Percentiles rank a stretch among this genome's conserved stretches.
These are phyloP conservation scores for Capromys pilorides DNA, from an alignment of 2,797 vertebrate species.

Conservation along the genomic window DNA sequence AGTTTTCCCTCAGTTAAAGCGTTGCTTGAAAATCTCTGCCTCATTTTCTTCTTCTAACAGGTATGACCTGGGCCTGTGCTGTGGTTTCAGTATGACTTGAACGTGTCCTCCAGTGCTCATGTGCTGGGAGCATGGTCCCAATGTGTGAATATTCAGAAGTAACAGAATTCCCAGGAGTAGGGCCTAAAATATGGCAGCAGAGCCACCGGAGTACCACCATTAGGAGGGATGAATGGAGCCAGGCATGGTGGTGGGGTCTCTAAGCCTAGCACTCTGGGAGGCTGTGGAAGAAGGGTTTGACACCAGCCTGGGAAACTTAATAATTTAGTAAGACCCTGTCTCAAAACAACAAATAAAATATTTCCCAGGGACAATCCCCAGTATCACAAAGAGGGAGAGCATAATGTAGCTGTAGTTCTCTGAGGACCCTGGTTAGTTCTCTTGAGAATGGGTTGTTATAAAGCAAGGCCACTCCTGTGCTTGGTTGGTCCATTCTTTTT, in stretches of 20 bases:
- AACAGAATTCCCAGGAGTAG: too few species aligned
- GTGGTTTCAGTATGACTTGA: background rate
- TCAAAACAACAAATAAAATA: background rate
- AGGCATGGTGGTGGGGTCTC: background rate
- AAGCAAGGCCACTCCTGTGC: background rate
- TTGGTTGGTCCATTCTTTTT: background rate
- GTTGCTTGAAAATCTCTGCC: background rate
- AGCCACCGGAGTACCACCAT: background rate
- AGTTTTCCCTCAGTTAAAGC: background rate
- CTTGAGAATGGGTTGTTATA: background rate
- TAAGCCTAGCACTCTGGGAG: background rate
- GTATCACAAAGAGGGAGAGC: background rate
- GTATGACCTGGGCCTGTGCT: background rate
- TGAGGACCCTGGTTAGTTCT: background rate
- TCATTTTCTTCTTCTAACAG: background rate
- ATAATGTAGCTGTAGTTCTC: background rate
- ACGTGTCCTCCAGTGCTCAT: background rate
- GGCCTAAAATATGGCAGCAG: background rate
- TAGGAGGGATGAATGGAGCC: background rate
- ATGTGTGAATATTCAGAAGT: background rate
- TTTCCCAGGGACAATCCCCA: background rate
- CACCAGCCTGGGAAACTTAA: background rate
- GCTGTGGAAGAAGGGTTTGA: background rate
- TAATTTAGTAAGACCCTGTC: background rate
- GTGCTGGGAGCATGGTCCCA: background rate